Percentiles rank a stretch among this genome's conserved stretches.
Conservation (phyloP, 2,113 vertebrate species). For the Ictalurus furcatus region DNA sequence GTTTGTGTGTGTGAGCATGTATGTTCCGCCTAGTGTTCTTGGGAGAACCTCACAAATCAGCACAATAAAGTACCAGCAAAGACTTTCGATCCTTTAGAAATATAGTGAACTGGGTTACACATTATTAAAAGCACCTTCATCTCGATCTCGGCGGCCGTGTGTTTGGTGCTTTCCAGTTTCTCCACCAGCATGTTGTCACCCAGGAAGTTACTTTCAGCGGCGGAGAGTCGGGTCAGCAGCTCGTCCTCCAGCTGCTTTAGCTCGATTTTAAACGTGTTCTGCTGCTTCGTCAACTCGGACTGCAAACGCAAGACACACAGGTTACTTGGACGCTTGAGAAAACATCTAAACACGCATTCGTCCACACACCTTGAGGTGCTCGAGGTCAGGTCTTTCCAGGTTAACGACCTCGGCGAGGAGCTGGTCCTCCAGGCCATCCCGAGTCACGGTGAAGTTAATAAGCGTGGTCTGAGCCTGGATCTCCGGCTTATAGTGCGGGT, state of each 20-base stretch:
- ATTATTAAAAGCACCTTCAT: conserved; percentile 67
- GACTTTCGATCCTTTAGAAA: neutral
- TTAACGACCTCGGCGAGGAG: conserved; percentile 73
- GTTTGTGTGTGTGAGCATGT: neutral
- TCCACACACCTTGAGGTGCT: conserved; percentile 69
- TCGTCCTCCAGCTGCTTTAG: conserved; percentile 82
- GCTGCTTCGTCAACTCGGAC: conserved; percentile 77
- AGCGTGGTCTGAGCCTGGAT: conserved; percentile 77
- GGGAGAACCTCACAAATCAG: neutral
- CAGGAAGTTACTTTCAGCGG: conserved; percentile 77
- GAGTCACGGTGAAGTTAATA: conserved; percentile 73
- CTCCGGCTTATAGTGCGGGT: conserved; percentile 74
- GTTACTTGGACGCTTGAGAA: neutral
- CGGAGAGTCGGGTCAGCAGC: conserved; percentile 72
- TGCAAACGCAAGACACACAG: conserved; percentile 49
- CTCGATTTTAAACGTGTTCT: conserved; percentile 83
- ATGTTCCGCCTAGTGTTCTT: too few species aligned
- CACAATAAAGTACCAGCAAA: neutral
- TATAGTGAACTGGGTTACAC: too few species aligned
- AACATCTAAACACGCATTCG: neutral
- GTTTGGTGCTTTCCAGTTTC: conserved; percentile 80
- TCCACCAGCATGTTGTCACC: conserved; percentile 72
- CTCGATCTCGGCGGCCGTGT: conserved; percentile 76
- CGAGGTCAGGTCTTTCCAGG: conserved; percentile 72
- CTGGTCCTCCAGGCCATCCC: conserved; percentile 72